Percentiles rank a stretch among this genome's conserved stretches.
phyloP scores from a whole-genome alignment of 2,113 vertebrate species.

The Oenanthe melanoleuca region DNA sequence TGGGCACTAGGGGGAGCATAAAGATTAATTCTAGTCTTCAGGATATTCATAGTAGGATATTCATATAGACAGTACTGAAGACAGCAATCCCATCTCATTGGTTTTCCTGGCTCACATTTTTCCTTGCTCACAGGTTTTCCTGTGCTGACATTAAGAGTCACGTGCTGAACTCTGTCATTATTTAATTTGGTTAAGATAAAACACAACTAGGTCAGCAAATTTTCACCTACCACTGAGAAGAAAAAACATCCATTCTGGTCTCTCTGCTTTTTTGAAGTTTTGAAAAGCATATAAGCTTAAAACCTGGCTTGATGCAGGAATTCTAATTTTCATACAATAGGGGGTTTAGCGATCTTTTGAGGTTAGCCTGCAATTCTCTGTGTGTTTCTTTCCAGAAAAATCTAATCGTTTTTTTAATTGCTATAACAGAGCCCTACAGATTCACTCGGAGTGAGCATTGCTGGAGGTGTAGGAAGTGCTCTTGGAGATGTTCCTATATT shows the following conservation, averaged over 20 bases:
- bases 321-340: neutral
- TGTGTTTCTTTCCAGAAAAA: neutral
- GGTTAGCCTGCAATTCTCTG: neutral
- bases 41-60: neutral
- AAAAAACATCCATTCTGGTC: neutral
- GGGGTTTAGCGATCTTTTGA: neutral
- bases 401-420: neutral
- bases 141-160: neutral
- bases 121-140: too few relatives aligned
- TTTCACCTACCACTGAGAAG: neutral
- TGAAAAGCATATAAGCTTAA: neutral
- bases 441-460: conserved; percentile 93
- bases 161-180: neutral
- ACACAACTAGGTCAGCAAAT: neutral
- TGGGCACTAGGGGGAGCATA: conserved; percentile 20
- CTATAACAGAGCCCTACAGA: conserved; percentile 80
- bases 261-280: neutral
- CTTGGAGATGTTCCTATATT: conserved; percentile 96
- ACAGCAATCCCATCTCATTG: neutral
- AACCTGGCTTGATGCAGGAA: neutral
- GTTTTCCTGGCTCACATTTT: neutral
- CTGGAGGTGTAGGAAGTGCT: conserved; percentile 94
- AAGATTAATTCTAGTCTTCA: neutral
- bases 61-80: neutral
- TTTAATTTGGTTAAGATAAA: neutral